Evolutionary conservation across 1,140 invertebrate species (phyloP), one percentile per base, ranked within the genome.

Genomic region (Drosophila parvula): DNA sequence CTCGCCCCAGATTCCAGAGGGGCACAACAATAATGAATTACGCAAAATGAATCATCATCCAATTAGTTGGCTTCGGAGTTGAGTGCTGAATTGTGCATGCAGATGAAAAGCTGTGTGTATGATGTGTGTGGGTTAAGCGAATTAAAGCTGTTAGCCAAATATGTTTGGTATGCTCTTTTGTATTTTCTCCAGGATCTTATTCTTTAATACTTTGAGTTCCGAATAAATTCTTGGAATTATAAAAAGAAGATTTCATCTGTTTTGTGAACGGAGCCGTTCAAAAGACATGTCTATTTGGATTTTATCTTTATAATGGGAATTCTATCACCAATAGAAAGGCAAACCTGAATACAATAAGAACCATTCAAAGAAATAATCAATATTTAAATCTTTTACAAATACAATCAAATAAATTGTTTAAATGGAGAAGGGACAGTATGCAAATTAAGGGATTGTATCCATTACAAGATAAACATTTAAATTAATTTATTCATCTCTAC

Each of bases 31-130:
- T 58, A 71, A 70, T 70, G 43, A 56, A 69, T 69, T 57, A 30
- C 43, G 34, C 22, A 30, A 71, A 70, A 36, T 58, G 51, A 71
- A 71, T 71, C 68, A 70, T 71, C 68, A 71, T 58, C 51, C 51
- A 71, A 59, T 70, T 71, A 71, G 69, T 36, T 5, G 44, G 4
- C 12, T 10, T 18, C 50, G 11, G 45, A 51, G 36, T 43, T 48
- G 18, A 18, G n/a, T 43, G 43, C 18, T 22, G 14, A 6, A 64
- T 34, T 48, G 11, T 32, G 14, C 8, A 28, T 22, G 32, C 59
- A 48, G 10, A 62, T 48, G 27, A 32, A 27, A 22, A 36, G 27
- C 32, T 5, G 36, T n/a, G 1, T 22, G 22, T 22, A 22, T 22
- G n/a, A n/a, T 11, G 11, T 34, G 22, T 34, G 6, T 18, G 18